Conservation (phyloP, 2,888 invertebrate genomes). For the Leptinotarsa haldemani region DNA sequence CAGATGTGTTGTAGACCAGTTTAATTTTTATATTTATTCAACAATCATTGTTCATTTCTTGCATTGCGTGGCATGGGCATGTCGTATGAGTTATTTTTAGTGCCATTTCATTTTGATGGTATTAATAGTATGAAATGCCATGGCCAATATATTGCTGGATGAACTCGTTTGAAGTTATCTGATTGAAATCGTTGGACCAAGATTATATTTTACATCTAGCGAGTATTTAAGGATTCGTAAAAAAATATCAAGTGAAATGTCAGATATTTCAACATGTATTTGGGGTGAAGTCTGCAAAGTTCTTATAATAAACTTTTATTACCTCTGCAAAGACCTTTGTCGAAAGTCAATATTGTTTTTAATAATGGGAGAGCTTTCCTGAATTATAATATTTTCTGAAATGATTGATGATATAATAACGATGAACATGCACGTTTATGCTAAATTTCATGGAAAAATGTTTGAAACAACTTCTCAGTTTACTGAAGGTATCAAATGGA, state of each 20-base stretch:
- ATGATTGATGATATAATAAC: too few species aligned
- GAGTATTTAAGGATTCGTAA: background rate
- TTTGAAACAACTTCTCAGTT: too few species aligned
- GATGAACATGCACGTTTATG: too few species aligned
- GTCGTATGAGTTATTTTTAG: constrained; percentile 13
- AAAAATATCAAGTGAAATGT: background rate
- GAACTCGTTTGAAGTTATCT: constrained; percentile 10
- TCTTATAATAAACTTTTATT: too few species aligned
- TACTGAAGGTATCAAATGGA: too few species aligned
- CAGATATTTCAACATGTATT: too few species aligned
- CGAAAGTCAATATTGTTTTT: too few species aligned
- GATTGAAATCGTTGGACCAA: background rate
- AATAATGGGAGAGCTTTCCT: too few species aligned
- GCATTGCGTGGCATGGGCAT: constrained; percentile 7
- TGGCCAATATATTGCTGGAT: background rate
- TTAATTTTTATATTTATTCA: constrained; percentile 8
- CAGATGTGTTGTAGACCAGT: constrained; percentile 15
- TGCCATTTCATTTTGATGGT: background rate
- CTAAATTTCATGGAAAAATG: too few species aligned
- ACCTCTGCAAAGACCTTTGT: too few species aligned
- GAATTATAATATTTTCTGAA: too few species aligned
- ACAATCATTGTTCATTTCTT: constrained; percentile 13
- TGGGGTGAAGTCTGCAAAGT: too few species aligned
- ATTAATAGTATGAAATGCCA: constrained; percentile 14
- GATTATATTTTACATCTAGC: background rate